Percentiles rank a stretch among this genome's conserved stretches.
These are phyloP conservation scores for Venturia canescens DNA, from an alignment of 1,140 invertebrate species.

Conservation along the genomic window DNA sequence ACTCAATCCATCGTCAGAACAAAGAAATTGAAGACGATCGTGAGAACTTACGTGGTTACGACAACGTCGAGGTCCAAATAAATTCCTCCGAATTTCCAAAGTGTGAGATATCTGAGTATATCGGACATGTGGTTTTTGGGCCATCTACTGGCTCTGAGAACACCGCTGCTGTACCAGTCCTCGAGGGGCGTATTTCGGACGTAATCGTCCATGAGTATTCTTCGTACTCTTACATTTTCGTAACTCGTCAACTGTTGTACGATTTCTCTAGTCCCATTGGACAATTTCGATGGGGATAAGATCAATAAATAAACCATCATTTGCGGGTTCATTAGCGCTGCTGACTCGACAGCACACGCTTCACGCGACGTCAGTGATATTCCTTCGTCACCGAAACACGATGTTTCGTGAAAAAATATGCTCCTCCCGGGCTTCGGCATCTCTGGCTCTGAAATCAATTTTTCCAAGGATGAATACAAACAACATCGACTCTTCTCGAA, in stretches of 20 bases:
- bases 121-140: constrained; percentile 80
- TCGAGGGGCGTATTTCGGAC: constrained; percentile 80
- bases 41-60: constrained; percentile 76
- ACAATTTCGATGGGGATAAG: constrained; percentile 74
- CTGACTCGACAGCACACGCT: constrained; percentile 83
- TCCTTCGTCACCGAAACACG: constrained; percentile 72
- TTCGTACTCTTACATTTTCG: constrained; percentile 67
- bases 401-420: constrained; percentile 81
- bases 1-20: background rate
- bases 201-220: constrained; percentile 77
- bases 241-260: constrained; percentile 70
- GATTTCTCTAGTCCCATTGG: constrained; percentile 64
- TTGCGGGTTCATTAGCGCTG: constrained; percentile 80
- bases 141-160: constrained; percentile 78
- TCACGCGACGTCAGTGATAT: constrained; percentile 77
- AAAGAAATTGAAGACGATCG: background rate
- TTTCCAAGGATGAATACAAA: background rate
- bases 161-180: constrained; percentile 77
- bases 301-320: constrained; percentile 79
- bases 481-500: background rate
- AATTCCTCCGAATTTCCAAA: constrained; percentile 88
- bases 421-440: constrained; percentile 67
- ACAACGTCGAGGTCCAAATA: constrained; percentile 89
- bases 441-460: constrained; percentile 40
- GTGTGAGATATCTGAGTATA: constrained; percentile 82